phyloP scores from a whole-genome alignment of 92 coral and sea anemone genomes.

The Zoanthus sansibaricus region DNA sequence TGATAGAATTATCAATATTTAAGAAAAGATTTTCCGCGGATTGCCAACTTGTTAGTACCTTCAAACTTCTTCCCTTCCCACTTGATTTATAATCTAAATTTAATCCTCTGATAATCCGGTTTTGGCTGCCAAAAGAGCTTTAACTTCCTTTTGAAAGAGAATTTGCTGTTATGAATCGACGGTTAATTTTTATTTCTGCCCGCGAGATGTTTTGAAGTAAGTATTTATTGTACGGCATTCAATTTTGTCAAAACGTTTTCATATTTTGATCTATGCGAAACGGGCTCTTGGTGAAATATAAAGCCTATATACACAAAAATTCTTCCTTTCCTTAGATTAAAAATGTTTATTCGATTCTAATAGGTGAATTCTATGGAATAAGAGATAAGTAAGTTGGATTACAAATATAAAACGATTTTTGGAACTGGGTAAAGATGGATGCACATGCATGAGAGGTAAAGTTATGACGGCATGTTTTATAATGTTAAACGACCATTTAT shows the following conservation, averaged over 20 bases:
- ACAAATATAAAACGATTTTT: background rate
- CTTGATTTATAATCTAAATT: constrained; percentile 45
- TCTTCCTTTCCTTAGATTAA: background rate
- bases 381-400: background rate
- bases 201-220: background rate
- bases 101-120: constrained; percentile 75
- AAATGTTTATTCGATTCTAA: background rate
- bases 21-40: constrained; percentile 38
- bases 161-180: background rate
- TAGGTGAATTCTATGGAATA: background rate
- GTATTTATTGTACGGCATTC: constrained; percentile 29
- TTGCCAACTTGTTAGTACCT: constrained; percentile 50
- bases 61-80: constrained; percentile 40
- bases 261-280: background rate
- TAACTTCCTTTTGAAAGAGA: constrained; percentile 52
- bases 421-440: background rate
- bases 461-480: background rate
- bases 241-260: background rate
- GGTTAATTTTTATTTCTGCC: background rate
- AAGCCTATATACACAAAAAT: background rate
- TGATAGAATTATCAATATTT: constrained; percentile 28
- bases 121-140: constrained; percentile 60
- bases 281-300: background rate
- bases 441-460: background rate
- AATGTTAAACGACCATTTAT: background rate